Evolutionary conservation across 2,113 vertebrate species (phyloP).

Genomic region (Nothocercus julius): DNA sequence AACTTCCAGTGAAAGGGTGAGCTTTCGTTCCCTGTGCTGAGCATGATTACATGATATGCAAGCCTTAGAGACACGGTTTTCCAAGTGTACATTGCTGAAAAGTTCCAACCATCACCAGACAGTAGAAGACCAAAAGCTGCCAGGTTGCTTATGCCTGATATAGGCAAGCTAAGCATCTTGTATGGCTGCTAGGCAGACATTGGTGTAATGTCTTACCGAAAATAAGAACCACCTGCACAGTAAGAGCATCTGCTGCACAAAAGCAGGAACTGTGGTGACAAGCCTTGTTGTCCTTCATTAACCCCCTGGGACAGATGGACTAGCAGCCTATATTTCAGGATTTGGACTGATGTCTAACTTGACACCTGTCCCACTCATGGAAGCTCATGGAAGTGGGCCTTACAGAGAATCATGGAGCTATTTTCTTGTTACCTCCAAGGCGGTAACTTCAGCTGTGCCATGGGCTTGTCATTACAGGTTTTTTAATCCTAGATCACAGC

Average conservation of each 20-base stretch:
- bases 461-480: fast-evolving
- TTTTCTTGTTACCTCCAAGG: neutral
- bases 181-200: neutral
- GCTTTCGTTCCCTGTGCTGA: neutral
- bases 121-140: neutral
- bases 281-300: neutral
- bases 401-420: fast-evolving
- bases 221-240: neutral
- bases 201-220: fast-evolving
- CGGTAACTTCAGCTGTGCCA: neutral
- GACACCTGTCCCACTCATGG: neutral
- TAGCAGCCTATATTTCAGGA: neutral
- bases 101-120: neutral
- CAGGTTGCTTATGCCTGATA: neutral
- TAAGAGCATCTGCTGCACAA: neutral
- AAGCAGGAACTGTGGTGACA: neutral
- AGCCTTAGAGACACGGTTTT: neutral
- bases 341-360: neutral
- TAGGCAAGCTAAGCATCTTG: neutral
- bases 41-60: neutral
- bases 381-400: neutral
- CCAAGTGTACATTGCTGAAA: neutral
- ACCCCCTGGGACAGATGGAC: neutral
- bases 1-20: neutral
- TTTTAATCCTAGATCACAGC: no score